A percentile compares a stretch with the other conserved stretches of the same genome.
These are phyloP conservation scores for Salmo trutta DNA, from an alignment of 2,797 vertebrate species.

Conservation along the genomic window DNA sequence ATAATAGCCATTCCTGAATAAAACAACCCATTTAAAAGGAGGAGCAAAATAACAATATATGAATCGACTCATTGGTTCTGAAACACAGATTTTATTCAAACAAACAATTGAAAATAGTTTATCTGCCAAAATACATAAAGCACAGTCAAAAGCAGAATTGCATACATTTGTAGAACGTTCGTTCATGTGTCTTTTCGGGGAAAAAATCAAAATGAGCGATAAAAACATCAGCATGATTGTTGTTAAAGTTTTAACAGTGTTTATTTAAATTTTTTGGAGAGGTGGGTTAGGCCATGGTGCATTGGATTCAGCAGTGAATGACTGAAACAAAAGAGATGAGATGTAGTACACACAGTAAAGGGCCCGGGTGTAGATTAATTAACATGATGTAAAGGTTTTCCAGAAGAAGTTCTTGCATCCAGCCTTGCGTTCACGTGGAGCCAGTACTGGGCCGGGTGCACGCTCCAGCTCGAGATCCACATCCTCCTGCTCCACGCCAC, in stretches of 20 bases:
- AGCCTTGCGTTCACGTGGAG: conserved; percentile 94
- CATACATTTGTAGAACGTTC: conserved; percentile 78
- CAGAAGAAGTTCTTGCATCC: conserved; percentile 99
- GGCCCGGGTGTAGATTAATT: conserved; percentile 58
- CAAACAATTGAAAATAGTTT: conserved; percentile 83
- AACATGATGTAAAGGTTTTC: conserved; percentile 99
- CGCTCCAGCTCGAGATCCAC: conserved; percentile 86
- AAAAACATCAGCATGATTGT: conserved; percentile 45
- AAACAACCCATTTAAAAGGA: not conserved
- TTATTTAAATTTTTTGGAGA: conserved; percentile 79
- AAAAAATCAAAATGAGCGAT: conserved; percentile 44
- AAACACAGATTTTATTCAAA: conserved; percentile 88
- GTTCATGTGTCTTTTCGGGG: conserved; percentile 47
- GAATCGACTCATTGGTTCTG: conserved; percentile 59
- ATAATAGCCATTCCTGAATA: not conserved
- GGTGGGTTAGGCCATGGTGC: conserved; percentile 1
- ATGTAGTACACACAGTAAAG: conserved; percentile 21
- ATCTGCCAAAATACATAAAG: conserved; percentile 67
- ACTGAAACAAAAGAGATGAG: conserved; percentile 28
- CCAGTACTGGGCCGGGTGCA: conserved; percentile 84
- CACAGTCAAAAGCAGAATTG: conserved; percentile 65
- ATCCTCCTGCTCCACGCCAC: conserved; percentile 82
- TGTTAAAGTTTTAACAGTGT: conserved; percentile 55
- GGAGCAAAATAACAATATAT: not conserved
- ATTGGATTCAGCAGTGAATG: conserved; percentile 22